Base-by-base conservation (phyloP, 2,797 vertebrate genomes). In the Propithecus deckenii region DNA sequence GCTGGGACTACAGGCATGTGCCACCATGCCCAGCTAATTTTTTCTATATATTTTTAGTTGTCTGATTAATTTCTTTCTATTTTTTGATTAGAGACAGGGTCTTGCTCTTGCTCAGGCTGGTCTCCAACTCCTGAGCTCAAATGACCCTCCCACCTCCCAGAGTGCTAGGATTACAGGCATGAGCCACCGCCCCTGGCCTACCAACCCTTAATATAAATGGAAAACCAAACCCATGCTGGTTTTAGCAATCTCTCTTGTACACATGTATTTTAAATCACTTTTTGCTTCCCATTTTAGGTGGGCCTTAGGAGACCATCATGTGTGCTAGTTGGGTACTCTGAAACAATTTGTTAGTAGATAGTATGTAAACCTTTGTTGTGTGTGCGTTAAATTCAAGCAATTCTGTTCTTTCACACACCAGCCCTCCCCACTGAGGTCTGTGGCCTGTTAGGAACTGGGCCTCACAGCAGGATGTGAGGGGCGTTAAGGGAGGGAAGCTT, bases 351-450 rank as follows among this genome's bases (percentile, higher is more conserved):
- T 79, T 92, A 63, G 59, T 94, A 7, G 12, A 35, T 69, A 75
- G 22, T 52, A 95, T 89, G 41, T 84, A 85, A 95, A 79, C 65
- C 48, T 96, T 95, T 86, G 41, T 71, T 84, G 14, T 9, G 38
- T 96, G 96, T 87, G 38, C 57, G 92, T 96, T 96, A 96, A 75
- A 43, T 80, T 92, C 41, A 95, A 48, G 17, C 13, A 46, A 89
- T 86, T 93, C 41, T 89, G 63, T 91, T 28, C 43, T 52, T 55
- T 79, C 22, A 57, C 55, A 25, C 7, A 55, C 52, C 52, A 55
- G 22, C 52, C 52, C 52, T 55, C 52, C 20, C 52, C 52, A 22
- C 52, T 55, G 20, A 55, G 28, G 13, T 63, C 61, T 14, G 6
- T 63, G 30, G 61, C 30, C 15, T 63, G 30, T 63, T 17, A 7